Evolutionary conservation across 2,113 vertebrate species (phyloP), one percentile per base, ranked within the genome.

Genomic region (Lepisosteus oculatus): DNA sequence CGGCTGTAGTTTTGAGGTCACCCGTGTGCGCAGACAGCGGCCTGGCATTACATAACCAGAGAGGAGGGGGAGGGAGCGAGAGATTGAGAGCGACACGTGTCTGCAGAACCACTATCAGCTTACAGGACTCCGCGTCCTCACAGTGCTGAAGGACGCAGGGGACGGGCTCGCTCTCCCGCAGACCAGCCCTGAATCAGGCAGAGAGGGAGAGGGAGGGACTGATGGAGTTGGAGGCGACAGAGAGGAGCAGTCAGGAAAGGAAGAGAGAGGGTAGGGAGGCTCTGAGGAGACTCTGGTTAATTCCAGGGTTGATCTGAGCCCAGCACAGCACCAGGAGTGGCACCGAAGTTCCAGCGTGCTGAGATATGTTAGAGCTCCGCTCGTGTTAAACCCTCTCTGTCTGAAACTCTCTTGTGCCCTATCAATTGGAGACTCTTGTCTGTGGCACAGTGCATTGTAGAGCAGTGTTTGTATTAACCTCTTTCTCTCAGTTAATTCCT

Each of bases 401-500:
- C 17, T 7, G 14, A n/a, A 29, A 66, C 56, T 65, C 54, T 55
- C 57, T n/a, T 63, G 55, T 72, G 14, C 4, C 59, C 54, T 15
- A 41, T 71, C 43, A 57, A 59, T 67, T 66, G 51, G 54, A 67
- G 62, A 56, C 56, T 29, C 47, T 57, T 65, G 8, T 6, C 57
- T 68, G 8, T 17, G 65, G 47, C 45, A 68, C 44, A 63, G 42
- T 61, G 56, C 43, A 67, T 54, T 59, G 63, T 59, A 59, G 59
- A 57, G 42, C 42, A 45, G 17, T 14, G 41, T 55, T 55, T 57
- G 17, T 54, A 44, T 47, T 71, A 51, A 51, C 47, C 55, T 62
- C 42, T 47, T 17, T 8, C 9, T 73, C n/a, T 68, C 77, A 98
- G 96, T 83, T 98, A 91, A 98, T 98, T 85, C 96, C 96, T 8